Evolutionary conservation across 2,888 invertebrate genomes (phyloP).

Genomic region (Acanthosoma haemorrhoidale): DNA sequence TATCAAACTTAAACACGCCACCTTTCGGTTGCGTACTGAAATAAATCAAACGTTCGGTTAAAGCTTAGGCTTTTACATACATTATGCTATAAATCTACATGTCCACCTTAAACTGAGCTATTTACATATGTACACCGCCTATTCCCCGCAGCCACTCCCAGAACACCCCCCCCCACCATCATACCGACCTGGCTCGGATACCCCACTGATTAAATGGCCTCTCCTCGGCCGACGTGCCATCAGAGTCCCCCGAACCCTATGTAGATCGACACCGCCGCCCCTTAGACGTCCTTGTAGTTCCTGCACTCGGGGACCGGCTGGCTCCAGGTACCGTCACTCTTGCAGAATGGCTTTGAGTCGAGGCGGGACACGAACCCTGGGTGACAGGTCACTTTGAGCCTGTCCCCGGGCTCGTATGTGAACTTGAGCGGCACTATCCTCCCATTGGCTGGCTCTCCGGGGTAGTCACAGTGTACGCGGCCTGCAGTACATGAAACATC

Average conservation of each 20-base stretch:
- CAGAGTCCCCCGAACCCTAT: background rate
- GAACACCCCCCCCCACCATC: background rate
- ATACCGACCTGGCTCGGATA: background rate
- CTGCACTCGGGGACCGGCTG: slow-evolving; percentile 61
- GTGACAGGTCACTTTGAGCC: slow-evolving; percentile 62
- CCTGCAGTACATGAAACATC: too few relatives aligned
- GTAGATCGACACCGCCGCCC: background rate
- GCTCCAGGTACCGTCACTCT: slow-evolving; percentile 63
- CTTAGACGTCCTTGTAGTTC: slow-evolving; percentile 56
- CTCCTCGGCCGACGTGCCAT: background rate
- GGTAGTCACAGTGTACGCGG: slow-evolving; percentile 65
- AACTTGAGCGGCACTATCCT: slow-evolving; percentile 65
- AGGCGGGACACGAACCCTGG: slow-evolving; percentile 60
- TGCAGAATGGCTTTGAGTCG: slow-evolving; percentile 53
- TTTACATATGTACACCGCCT: slow-evolving; percentile 1
- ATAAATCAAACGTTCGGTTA: too few relatives aligned
- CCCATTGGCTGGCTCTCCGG: slow-evolving; percentile 66
- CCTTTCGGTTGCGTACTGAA: too few relatives aligned
- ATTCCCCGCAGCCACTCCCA: background rate
- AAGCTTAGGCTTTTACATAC: too few relatives aligned
- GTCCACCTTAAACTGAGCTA: background rate
- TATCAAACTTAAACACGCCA: too few relatives aligned
- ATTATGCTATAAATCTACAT: too few relatives aligned
- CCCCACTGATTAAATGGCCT: too few relatives aligned
- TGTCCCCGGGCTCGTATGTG: slow-evolving; percentile 68